These are phyloP conservation scores for Nasonia vitripennis DNA, from an alignment of 1,140 invertebrate species.

Conservation along the genomic window DNA sequence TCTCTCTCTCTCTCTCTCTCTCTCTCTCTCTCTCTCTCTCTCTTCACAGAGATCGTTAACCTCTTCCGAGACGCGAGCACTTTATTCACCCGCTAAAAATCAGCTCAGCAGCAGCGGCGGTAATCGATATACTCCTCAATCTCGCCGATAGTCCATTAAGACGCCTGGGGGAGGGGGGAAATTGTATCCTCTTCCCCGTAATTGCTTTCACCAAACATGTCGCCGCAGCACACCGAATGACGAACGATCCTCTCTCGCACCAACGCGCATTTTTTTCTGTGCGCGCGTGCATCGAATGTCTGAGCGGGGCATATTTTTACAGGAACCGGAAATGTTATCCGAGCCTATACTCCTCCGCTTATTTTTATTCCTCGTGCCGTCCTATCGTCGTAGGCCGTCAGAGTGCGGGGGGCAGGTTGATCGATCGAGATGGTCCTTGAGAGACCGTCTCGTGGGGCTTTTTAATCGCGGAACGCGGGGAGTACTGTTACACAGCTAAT, in stretches of 20 bases:
- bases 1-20: too few relatives aligned
- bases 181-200: constrained; percentile 20
- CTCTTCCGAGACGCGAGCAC: neutral
- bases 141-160: constrained; percentile 31
- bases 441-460: neutral
- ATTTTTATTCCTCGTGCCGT: constrained; percentile 45
- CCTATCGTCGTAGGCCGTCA: neutral
- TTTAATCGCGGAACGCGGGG: neutral
- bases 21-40: too few relatives aligned
- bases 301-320: constrained; percentile 18
- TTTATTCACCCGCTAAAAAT: neutral
- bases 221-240: constrained; percentile 7
- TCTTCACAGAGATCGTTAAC: constrained; percentile 19
- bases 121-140: constrained; percentile 38
- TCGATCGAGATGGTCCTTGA: constrained; percentile 33
- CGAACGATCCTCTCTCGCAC: constrained; percentile 29
- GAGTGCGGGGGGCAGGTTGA: constrained; percentile 5
- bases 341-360: neutral
- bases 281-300: neutral
- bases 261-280: neutral
- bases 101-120: neutral
- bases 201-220: constrained; percentile 48
- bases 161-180: neutral
- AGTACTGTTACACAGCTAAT: constrained; percentile 42
- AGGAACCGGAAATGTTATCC: constrained; percentile 55